These are phyloP conservation scores for Tribolium freemani DNA, from an alignment of 2,888 invertebrate genomes.

Conservation along the genomic window DNA sequence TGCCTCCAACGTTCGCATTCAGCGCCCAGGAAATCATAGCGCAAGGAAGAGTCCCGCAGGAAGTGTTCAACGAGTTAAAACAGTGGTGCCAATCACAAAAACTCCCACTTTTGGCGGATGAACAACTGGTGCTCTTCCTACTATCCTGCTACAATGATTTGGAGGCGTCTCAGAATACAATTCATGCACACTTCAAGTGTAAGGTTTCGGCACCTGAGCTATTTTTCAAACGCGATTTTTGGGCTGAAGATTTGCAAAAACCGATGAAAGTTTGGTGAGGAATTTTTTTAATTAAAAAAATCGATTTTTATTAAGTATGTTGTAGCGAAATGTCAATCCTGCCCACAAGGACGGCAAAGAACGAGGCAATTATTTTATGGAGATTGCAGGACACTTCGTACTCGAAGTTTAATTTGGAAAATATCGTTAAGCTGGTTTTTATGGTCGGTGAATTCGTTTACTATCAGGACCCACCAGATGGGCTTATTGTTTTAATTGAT, in stretches of 20 bases:
- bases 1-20: constrained; percentile 33
- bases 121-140: constrained; percentile 77
- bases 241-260: constrained; percentile 63
- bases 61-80: constrained; percentile 57
- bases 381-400: constrained; percentile 55
- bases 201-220: constrained; percentile 75
- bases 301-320: not conserved
- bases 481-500: constrained; percentile 56
- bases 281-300: constrained; percentile 8
- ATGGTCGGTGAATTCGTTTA: constrained; percentile 53
- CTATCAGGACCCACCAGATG: constrained; percentile 55
- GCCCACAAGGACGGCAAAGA: constrained; percentile 56
- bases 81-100: constrained; percentile 55
- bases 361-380: constrained; percentile 49
- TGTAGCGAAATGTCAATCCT: constrained; percentile 52
- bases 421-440: constrained; percentile 51
- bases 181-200: constrained; percentile 74
- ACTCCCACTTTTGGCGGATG: constrained; percentile 68
- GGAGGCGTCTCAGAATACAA: constrained; percentile 74
- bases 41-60: constrained; percentile 48
- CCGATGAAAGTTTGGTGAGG: constrained; percentile 73
- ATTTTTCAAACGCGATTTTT: constrained; percentile 72
- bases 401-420: constrained; percentile 54
- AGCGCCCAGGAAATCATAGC: constrained; percentile 48
- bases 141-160: constrained; percentile 76